Evolutionary conservation across 2,888 invertebrate genomes (phyloP).

Genomic region (Cremastobaeus sp.): DNA sequence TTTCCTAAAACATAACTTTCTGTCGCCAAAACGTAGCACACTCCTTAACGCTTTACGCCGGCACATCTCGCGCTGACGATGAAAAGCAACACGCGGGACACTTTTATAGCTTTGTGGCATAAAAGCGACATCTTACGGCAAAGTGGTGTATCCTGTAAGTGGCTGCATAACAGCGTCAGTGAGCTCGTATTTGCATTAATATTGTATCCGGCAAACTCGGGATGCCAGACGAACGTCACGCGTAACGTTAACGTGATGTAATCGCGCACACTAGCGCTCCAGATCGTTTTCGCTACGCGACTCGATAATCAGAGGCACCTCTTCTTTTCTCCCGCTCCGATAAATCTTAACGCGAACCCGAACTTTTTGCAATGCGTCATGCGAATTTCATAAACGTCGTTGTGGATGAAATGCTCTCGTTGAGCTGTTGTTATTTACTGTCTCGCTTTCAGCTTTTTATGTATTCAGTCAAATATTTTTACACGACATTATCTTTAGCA

Average conservation of each 20-base stretch:
- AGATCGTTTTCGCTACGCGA: slow-evolving; percentile 6
- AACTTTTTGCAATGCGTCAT: slow-evolving; percentile 8
- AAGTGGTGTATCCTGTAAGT: slow-evolving; percentile 40
- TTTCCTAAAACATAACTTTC: slow-evolving; percentile 26
- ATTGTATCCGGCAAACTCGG: slow-evolving; percentile 22
- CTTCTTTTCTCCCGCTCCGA: background rate
- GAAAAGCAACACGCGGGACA: slow-evolving; percentile 42
- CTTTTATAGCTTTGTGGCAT: slow-evolving; percentile 32
- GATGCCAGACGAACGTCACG: slow-evolving; percentile 13
- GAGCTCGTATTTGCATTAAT: slow-evolving; percentile 42
- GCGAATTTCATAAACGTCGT: slow-evolving; percentile 17
- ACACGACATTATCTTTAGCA: no score
- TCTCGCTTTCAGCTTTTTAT: no score
- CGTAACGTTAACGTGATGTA: slow-evolving; percentile 2
- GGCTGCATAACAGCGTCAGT: slow-evolving; percentile 26
- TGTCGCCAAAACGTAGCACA: slow-evolving; percentile 14
- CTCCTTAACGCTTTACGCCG: slow-evolving; percentile 18
- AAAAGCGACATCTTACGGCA: slow-evolving; percentile 43
- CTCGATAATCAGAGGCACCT: slow-evolving; percentile 20
- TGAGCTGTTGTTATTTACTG: no score
- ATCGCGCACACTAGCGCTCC: background rate
- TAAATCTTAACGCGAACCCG: slow-evolving; percentile 7
- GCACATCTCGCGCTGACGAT: slow-evolving; percentile 13
- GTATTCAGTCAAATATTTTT: no score
- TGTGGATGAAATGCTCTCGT: no score